Evolutionary conservation across 2,797 vertebrate species (phyloP).

Genomic region (Danio aesculapii): DNA sequence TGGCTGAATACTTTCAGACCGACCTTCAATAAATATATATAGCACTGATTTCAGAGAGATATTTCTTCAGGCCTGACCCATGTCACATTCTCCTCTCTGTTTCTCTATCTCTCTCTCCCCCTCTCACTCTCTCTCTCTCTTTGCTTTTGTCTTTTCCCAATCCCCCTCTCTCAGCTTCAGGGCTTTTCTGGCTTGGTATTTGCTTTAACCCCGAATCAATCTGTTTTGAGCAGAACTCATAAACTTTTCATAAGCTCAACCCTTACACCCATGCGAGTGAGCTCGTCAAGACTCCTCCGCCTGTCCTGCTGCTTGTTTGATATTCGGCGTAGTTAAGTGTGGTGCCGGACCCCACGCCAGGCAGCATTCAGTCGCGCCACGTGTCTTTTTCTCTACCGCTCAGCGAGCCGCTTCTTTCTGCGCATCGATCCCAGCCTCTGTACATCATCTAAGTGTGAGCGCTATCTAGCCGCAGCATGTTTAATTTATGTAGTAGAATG

Average conservation of each 20-base stretch:
- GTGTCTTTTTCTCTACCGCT: slow-evolving; percentile 45
- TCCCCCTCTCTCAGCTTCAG: slow-evolving; percentile 68
- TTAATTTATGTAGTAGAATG: slow-evolving; percentile 76
- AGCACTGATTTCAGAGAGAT: not conserved
- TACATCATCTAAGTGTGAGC: slow-evolving; percentile 56
- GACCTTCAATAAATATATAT: slow-evolving; percentile 1
- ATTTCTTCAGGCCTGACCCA: not conserved
- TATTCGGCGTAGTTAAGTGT: slow-evolving; percentile 46
- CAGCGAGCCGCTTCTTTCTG: slow-evolving; percentile 34
- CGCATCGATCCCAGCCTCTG: slow-evolving; percentile 64
- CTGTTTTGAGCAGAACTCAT: slow-evolving; percentile 79
- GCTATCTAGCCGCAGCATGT: slow-evolving; percentile 65
- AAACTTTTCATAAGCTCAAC: slow-evolving; percentile 79
- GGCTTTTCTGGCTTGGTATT: slow-evolving; percentile 77
- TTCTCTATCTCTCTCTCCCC: not conserved
- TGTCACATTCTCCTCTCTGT: slow-evolving; percentile 10
- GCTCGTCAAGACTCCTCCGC: slow-evolving; percentile 53
- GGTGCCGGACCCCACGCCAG: slow-evolving; percentile 48
- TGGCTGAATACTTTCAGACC: not conserved
- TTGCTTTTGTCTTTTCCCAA: slow-evolving; percentile 49
- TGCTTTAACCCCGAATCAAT: slow-evolving; percentile 82
- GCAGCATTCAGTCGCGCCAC: slow-evolving; percentile 31
- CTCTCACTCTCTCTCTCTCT: slow-evolving; percentile 38
- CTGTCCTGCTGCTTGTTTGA: slow-evolving; percentile 58
- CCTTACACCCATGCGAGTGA: slow-evolving; percentile 66